phyloP scores from a whole-genome alignment of 2,888 invertebrate species.

The Macropis europaea region DNA sequence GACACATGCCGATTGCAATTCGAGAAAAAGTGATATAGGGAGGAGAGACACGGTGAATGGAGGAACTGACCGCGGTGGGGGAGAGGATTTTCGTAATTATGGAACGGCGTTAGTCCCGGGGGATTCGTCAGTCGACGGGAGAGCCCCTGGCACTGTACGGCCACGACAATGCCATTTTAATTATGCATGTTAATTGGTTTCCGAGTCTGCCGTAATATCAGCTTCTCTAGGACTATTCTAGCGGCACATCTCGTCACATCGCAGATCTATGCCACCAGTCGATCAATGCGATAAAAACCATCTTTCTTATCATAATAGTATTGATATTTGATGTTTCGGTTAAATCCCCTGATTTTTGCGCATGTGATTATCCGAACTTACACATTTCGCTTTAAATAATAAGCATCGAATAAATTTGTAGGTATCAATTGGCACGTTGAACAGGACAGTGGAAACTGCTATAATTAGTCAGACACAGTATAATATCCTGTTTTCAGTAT shows the following conservation, averaged over 20 bases:
- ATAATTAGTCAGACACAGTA: too few species aligned
- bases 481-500: too few species aligned
- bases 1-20: constrained; percentile 47
- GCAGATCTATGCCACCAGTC: constrained; percentile 37
- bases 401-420: too few species aligned
- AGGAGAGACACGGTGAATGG: constrained; percentile 11
- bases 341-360: too few species aligned
- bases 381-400: too few species aligned
- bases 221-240: constrained; percentile 69
- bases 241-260: constrained; percentile 44
- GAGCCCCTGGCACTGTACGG: constrained; percentile 64
- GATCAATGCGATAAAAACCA: constrained; percentile 29
- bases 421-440: too few species aligned
- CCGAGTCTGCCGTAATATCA: constrained; percentile 67
- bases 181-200: constrained; percentile 77
- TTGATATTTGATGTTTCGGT: too few species aligned
- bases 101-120: constrained; percentile 70
- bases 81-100: constrained; percentile 71
- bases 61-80: constrained; percentile 34
- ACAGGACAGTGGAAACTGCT: too few species aligned
- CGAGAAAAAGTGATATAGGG: constrained; percentile 50
- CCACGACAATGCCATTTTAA: constrained; percentile 76
- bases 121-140: constrained; percentile 70
- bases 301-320: too few species aligned
- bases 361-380: too few species aligned